These are phyloP conservation scores for Cyprinodon tularosa DNA, from an alignment of 2,113 vertebrate genomes.

Conservation along the genomic window DNA sequence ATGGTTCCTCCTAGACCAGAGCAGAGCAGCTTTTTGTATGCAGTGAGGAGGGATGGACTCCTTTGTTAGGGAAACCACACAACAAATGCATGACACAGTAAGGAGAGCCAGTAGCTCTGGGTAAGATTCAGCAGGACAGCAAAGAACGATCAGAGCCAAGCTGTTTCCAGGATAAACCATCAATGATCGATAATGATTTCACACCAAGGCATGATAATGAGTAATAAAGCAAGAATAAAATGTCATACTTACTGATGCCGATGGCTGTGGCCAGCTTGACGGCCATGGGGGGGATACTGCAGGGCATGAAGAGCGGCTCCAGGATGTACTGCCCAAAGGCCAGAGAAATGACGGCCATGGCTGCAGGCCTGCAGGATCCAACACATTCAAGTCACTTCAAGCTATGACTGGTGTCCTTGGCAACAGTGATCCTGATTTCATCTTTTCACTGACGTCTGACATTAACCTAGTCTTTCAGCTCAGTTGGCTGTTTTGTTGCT, in stretches of 20 bases:
- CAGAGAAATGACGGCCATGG: conserved; percentile 90
- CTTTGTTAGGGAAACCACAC: no score
- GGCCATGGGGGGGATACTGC: conserved; percentile 87
- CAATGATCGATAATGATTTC: neutral
- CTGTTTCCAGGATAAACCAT: no score
- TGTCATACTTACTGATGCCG: conserved; percentile 85
- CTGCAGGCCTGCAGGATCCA: conserved; percentile 84
- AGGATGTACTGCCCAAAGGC: conserved; percentile 95
- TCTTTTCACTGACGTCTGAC: no score
- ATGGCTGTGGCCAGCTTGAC: conserved; percentile 91
- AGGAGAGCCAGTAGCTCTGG: no score
- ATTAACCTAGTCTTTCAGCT: no score
- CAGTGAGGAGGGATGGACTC: no score
- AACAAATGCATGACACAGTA: no score
- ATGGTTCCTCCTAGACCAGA: no score
- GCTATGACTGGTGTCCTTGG: neutral
- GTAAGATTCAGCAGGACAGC: no score
- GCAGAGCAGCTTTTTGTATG: no score
- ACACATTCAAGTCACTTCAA: neutral
- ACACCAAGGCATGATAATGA: neutral
- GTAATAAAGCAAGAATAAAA: neutral
- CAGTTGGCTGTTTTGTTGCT: no score
- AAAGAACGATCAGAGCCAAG: no score
- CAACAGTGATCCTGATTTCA: neutral
- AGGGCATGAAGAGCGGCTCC: conserved; percentile 95